These are phyloP conservation scores for Saxicola maurus DNA, from an alignment of 2,797 vertebrate species.

Conservation along the genomic window DNA sequence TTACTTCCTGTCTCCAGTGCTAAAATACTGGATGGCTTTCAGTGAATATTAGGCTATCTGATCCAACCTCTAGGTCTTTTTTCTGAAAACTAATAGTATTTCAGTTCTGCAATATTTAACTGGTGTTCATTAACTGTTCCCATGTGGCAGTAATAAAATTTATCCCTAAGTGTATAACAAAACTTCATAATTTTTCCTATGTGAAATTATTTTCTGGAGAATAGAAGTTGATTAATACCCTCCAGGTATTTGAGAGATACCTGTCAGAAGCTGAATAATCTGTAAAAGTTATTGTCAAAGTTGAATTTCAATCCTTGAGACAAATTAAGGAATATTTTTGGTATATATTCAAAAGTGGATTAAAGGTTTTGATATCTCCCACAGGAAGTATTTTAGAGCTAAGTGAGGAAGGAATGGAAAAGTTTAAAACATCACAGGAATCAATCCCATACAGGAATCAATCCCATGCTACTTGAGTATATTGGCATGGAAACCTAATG, in stretches of 20 bases:
- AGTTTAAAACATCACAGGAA: background rate
- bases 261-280: background rate
- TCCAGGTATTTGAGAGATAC: background rate
- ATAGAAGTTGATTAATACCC: background rate
- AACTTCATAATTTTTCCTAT: background rate
- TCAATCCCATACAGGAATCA: background rate
- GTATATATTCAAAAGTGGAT: background rate
- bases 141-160: accelerated
- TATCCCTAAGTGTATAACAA: background rate
- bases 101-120: background rate
- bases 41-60: background rate
- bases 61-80: background rate
- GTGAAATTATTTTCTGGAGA: background rate
- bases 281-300: background rate
- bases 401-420: background rate
- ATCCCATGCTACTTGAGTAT: background rate
- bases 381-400: background rate
- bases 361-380: background rate
- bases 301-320: background rate
- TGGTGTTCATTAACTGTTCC: background rate
- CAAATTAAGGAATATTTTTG: background rate
- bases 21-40: background rate
- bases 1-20: background rate
- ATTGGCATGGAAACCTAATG: background rate
- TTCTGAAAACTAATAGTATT: background rate